Percentiles rank a stretch among this genome's conserved stretches.
phyloP scores from a whole-genome alignment of 1,140 invertebrate genomes.

The Ips typographus region DNA sequence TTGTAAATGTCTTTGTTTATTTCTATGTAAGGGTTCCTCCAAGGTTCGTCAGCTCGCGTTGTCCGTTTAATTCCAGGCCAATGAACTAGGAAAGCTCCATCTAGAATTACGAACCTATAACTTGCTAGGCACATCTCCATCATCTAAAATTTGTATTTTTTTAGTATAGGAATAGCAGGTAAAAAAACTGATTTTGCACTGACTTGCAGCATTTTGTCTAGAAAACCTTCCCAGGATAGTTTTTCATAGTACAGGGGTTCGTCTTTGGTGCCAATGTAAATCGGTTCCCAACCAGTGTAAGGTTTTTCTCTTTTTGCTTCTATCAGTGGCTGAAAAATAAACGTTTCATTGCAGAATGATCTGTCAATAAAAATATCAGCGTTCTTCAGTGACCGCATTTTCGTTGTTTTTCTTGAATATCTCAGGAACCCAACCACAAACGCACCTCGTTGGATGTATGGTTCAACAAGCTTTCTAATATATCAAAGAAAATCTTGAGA shows the following conservation, averaged over 20 bases:
- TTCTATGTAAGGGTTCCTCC: constrained; percentile 58
- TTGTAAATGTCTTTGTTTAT: constrained; percentile 66
- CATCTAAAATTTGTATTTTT: constrained; percentile 64
- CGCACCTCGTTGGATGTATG: too few relatives aligned
- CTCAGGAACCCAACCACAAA: too few relatives aligned
- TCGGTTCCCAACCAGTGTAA: constrained; percentile 78
- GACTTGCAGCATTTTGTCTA: constrained; percentile 87
- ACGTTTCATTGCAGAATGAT: too few relatives aligned
- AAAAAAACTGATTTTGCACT: constrained; percentile 18
- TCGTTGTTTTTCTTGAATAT: too few relatives aligned
- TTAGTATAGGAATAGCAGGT: constrained; percentile 59
- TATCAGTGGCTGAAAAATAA: constrained; percentile 60
- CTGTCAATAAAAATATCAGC: too few relatives aligned
- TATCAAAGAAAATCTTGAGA: too few relatives aligned
- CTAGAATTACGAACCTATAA: constrained; percentile 74
- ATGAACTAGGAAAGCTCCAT: constrained; percentile 78
- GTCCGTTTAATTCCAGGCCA: constrained; percentile 67
- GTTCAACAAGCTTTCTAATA: too few relatives aligned
- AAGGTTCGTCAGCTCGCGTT: constrained; percentile 49
- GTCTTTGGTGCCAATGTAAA: constrained; percentile 77
- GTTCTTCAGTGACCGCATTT: too few relatives aligned
- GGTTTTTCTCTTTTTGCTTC: constrained; percentile 69
- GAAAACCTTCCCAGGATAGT: constrained; percentile 79
- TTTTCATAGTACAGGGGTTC: constrained; percentile 80
- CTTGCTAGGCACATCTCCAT: constrained; percentile 75